Base-by-base conservation (phyloP, 1,140 invertebrate genomes). In the Gryllus bimaculatus region DNA sequence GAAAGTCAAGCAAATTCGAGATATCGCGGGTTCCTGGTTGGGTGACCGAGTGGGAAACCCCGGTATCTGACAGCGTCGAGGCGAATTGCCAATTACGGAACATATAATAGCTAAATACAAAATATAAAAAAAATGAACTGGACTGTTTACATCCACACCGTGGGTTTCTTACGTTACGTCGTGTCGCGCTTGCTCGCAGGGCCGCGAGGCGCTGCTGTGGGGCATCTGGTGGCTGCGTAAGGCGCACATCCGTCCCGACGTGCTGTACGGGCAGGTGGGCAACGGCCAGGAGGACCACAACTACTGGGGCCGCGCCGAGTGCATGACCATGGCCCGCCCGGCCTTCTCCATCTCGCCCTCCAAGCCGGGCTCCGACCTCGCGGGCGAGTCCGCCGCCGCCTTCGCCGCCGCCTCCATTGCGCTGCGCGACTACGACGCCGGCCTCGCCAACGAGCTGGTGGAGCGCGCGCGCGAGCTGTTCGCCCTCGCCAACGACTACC, bases 371-470 rank as follows among this genome's bases (percentile, higher is more conserved):
- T 90, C 90, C 20, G 91, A 92, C 83, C 82, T 92, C 12, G 90
- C 90, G 3, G 90, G 87, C 5, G 90, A 92, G 83, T 89, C 89
- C 6, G 88, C 90, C 6, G 90, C 90, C 2, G 89, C 90, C 8
- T 84, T 92, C 18, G 88, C 90, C 4, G 88, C 90, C 5, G 89
- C 89, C 2, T 84, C 88, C 54, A 86, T 89, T 7, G 86, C 91
- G 6, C 89, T 90, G 79, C 83, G 82, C 47, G 80, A 84, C 49
- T 77, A 83, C 77, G 88, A 91, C 82, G 80, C 85, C 0, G 81
- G 84, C 2, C 91, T 90, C 82, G 86, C 90, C 4, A 82, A 82
- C 0, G 77, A 84, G 47, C 86, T 88, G 18, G 82, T 91, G 6
- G 81, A 81, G 8, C 90, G 90, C 81, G 89, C 91, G 0, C 86